Evolutionary conservation across 2,797 vertebrate genomes (phyloP), one percentile per base, ranked within the genome.

Genomic region (Columba guinea): DNA sequence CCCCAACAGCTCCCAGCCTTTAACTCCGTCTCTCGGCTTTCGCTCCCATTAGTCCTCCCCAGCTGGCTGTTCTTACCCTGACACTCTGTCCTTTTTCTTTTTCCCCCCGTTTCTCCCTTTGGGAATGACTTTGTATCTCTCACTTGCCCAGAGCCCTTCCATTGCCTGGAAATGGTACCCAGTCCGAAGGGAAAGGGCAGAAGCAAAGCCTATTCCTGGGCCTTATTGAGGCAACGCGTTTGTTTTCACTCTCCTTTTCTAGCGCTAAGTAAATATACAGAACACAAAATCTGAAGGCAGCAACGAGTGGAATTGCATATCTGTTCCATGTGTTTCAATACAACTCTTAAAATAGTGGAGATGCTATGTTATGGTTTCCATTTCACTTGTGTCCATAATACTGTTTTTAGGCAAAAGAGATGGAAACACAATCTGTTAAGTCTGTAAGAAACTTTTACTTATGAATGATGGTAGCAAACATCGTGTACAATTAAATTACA

Each of bases 381-480:
- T 81, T 79, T 78, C 32, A 0, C 73, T 76, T 32, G 71, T 92
- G 92, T 93, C 95, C 92, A 73, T 69, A 88, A 78, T 62, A 81
- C 91, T 79, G 91, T 84, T 92, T 86, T 93, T 91, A 90, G 32
- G 19, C 85, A 64, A 35, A 55, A 91, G 87, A 86, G 89, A 93
- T 81, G 91, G 96, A 97, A 96, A 96, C 95, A 95, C 93, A 97
- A 95, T 94, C 95, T 95, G 94, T 94, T 91, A 69, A 75, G 77
- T 86, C 96, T 94, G 63, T 63, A 94, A 84, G 91, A 86, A 95
- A 96, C 78, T 93, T 94, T 46, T 89, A n/a, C 65, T 63, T 86
- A 32, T 20, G 91, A 96, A 88, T 86, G 96, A 92, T 68, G 77
- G 89, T 77, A 88, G 67, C 85, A 90, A 86, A 84, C 76, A 53